Conservation (phyloP, 2,113 vertebrate genomes). For the Poeciliopsis prolifica region DNA sequence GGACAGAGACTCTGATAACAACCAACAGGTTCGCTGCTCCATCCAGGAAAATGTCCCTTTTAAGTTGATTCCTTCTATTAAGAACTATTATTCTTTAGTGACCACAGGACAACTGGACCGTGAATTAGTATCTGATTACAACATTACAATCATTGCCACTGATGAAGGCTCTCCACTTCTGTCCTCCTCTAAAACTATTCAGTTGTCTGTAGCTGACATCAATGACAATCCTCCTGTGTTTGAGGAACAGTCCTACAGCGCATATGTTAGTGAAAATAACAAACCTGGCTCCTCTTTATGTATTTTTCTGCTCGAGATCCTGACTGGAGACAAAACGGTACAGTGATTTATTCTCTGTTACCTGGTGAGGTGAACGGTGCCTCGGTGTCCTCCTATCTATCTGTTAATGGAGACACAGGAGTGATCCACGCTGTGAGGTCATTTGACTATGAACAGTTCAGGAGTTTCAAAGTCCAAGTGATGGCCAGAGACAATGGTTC, state of each 20-base stretch:
- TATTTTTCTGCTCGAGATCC: constrained; percentile 66
- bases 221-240: too few relatives aligned
- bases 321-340: constrained; percentile 51
- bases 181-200: too few relatives aligned
- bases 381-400: constrained; percentile 70
- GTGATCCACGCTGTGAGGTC: constrained; percentile 58
- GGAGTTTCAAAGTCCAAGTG: constrained; percentile 65
- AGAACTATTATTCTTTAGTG: constrained; percentile 70
- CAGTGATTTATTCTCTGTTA: constrained; percentile 76
- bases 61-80: constrained; percentile 64
- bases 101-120: constrained; percentile 64
- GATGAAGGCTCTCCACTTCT: too few relatives aligned
- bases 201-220: too few relatives aligned
- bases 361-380: constrained; percentile 61
- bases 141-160: too few relatives aligned
- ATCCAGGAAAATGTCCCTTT: constrained; percentile 64
- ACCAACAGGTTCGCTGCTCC: neutral
- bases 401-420: constrained; percentile 76
- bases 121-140: constrained; percentile 67
- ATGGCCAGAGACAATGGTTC: constrained; percentile 73
- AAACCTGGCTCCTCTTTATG: too few relatives aligned
- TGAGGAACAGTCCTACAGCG: too few relatives aligned
- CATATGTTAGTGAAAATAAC: too few relatives aligned
- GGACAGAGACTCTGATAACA: neutral
- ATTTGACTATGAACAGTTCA: constrained; percentile 81